phyloP scores from a whole-genome alignment of 2,797 vertebrate species.

The Sparus aurata region DNA sequence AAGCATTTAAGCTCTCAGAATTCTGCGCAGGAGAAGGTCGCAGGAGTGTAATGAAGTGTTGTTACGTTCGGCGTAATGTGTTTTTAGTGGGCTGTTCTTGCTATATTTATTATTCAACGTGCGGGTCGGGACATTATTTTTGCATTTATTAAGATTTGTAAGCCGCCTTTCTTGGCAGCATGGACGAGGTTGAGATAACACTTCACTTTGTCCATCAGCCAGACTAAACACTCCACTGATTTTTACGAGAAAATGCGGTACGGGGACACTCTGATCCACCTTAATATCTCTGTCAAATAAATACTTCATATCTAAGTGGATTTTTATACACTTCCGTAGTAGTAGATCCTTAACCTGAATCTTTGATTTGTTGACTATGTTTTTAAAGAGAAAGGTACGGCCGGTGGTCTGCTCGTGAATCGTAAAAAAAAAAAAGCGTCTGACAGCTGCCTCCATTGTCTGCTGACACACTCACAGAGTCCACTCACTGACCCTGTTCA shows the following conservation, averaged over 20 bases:
- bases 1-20: constrained; percentile 59
- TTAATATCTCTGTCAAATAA: constrained; percentile 55
- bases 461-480: constrained; percentile 26
- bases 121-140: constrained; percentile 12
- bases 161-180: constrained; percentile 42
- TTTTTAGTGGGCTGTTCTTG: constrained; percentile 44
- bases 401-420: constrained; percentile 45
- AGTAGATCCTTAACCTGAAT: constrained; percentile 15
- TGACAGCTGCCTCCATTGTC: constrained; percentile 55
- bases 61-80: constrained; percentile 48
- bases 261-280: constrained; percentile 17
- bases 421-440: constrained; percentile 31
- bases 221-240: constrained; percentile 63
- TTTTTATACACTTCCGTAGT: constrained; percentile 7
- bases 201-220: constrained; percentile 39
- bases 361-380: constrained; percentile 27
- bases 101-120: constrained; percentile 36
- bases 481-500: constrained; percentile 68
- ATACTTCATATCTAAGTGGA: constrained; percentile 47
- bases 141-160: constrained; percentile 10
- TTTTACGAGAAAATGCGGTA: constrained; percentile 57
- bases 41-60: constrained; percentile 46
- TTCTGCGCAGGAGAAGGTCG: constrained; percentile 56
- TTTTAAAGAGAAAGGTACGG: constrained; percentile 39
- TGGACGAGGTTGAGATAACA: constrained; percentile 41